phyloP scores from a whole-genome alignment of 2,113 vertebrate species.

The Zingel zingel region DNA sequence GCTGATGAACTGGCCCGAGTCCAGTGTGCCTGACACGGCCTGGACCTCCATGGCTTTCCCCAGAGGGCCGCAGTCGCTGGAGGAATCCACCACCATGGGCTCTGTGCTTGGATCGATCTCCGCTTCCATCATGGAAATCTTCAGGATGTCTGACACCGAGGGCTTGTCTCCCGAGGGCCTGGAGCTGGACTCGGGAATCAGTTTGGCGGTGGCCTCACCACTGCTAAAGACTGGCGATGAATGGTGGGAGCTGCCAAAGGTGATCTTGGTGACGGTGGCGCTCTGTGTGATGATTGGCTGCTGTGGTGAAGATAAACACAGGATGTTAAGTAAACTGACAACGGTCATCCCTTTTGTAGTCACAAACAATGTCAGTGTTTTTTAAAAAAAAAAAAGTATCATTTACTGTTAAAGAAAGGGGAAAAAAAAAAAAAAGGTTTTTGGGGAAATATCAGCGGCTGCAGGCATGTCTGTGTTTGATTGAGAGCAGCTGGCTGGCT shows the following conservation, averaged over 20 bases:
- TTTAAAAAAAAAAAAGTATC: too few relatives aligned
- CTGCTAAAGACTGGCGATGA: slow-evolving; percentile 87
- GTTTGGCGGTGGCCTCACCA: slow-evolving; percentile 75
- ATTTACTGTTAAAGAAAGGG: too few relatives aligned
- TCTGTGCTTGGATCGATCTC: slow-evolving; percentile 92
- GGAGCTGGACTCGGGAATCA: slow-evolving; percentile 89
- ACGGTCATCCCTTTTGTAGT: too few relatives aligned
- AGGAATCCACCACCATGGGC: slow-evolving; percentile 90
- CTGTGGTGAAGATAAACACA: slow-evolving; percentile 65
- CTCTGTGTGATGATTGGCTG: slow-evolving; percentile 95
- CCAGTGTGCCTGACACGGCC: slow-evolving; percentile 67
- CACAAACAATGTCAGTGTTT: too few relatives aligned
- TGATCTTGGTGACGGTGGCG: slow-evolving; percentile 95
- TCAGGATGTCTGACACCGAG: slow-evolving; percentile 93
- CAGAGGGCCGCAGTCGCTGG: slow-evolving; percentile 86
- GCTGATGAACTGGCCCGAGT: slow-evolving; percentile 88
- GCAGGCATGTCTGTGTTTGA: too few relatives aligned
- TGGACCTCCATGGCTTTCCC: slow-evolving; percentile 76
- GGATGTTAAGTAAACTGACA: neutral
- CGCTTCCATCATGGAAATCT: slow-evolving; percentile 98
- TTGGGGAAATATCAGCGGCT: too few relatives aligned
- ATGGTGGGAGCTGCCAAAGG: slow-evolving; percentile 86
- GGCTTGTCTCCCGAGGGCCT: slow-evolving; percentile 87
- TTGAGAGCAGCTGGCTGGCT: too few relatives aligned
- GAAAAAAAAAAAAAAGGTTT: too few relatives aligned